These are phyloP conservation scores for Enteromius paludinosus DNA, from an alignment of 2,797 vertebrate genomes.

Conservation along the genomic window DNA sequence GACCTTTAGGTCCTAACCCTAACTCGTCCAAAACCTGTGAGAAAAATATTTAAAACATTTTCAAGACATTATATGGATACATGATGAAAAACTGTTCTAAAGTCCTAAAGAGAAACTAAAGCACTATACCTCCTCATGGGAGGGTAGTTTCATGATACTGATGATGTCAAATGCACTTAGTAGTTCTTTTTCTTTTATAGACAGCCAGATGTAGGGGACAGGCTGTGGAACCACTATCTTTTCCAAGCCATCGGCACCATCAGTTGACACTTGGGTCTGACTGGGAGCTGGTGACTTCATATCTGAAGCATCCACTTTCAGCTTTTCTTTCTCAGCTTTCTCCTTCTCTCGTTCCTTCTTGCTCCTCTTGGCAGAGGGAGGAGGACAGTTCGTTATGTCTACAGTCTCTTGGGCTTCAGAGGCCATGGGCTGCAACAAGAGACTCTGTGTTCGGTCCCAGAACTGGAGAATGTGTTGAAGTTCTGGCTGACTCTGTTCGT, in stretches of 20 bases:
- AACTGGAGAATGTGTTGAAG: slow-evolving; percentile 73
- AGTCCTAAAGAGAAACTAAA: background rate
- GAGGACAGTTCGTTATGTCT: slow-evolving; percentile 68
- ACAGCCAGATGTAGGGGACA: slow-evolving; percentile 80
- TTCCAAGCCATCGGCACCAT: slow-evolving; percentile 55
- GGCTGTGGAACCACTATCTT: slow-evolving; percentile 56
- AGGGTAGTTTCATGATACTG: slow-evolving; percentile 71
- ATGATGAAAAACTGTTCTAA: background rate
- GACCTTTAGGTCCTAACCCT: slow-evolving; percentile 79
- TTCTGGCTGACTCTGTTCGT: slow-evolving; percentile 75
- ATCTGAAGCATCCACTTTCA: slow-evolving; percentile 54
- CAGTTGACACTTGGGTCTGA: slow-evolving; percentile 28
- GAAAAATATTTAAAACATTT: background rate
- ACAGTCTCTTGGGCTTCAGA: slow-evolving; percentile 66
- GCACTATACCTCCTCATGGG: slow-evolving; percentile 73
- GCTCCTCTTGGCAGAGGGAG: slow-evolving; percentile 70
- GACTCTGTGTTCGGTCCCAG: slow-evolving; percentile 84
- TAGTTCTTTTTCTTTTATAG: slow-evolving; percentile 64
- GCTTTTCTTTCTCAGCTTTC: slow-evolving; percentile 70
- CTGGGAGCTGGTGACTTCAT: slow-evolving; percentile 65
- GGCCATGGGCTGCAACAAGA: slow-evolving; percentile 62
- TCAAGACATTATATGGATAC: background rate
- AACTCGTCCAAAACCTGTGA: slow-evolving; percentile 83
- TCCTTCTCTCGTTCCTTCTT: slow-evolving; percentile 77
- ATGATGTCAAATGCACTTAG: slow-evolving; percentile 69